phyloP scores from a whole-genome alignment of 30 jellyfish, hydroid and myxozoan species.

The Chrysaora quinquecirrha region DNA sequence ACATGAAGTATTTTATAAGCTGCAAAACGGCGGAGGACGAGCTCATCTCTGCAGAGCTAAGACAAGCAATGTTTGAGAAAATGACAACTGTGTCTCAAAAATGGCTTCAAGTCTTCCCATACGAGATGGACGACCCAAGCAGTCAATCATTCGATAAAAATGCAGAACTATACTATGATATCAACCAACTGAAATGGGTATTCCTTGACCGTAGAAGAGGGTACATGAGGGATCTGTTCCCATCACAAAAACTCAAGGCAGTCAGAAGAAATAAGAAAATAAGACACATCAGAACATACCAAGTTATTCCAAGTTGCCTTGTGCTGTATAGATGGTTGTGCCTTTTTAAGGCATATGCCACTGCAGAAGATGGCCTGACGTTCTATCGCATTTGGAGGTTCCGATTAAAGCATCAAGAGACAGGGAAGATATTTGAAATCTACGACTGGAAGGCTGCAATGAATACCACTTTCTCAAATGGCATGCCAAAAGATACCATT shows the following conservation, averaged over 20 bases:
- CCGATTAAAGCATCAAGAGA: constrained; percentile 83
- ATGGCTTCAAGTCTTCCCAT: constrained; percentile 91
- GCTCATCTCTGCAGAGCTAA: constrained; percentile 52
- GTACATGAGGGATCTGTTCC: constrained; percentile 74
- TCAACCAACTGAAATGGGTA: constrained; percentile 81
- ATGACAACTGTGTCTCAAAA: constrained; percentile 76
- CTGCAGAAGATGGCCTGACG: constrained; percentile 97
- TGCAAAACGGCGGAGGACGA: constrained; percentile 93
- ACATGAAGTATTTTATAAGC: constrained; percentile 94
- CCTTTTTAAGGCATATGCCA: constrained; percentile 75
- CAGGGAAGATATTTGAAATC: constrained; percentile 94
- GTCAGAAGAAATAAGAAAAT: constrained; percentile 50
- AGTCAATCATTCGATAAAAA: constrained; percentile 70
- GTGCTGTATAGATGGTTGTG: constrained; percentile 96
- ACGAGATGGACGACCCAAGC: constrained; percentile 82
- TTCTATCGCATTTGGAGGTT: constrained; percentile 97
- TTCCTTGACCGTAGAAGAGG: constrained; percentile 96
- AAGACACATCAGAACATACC: constrained; percentile 94
- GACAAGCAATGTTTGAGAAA: constrained; percentile 80
- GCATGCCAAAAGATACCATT: constrained; percentile 67
- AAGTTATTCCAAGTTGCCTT: constrained; percentile 97
- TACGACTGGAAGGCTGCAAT: constrained; percentile 99
- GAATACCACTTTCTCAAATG: constrained; percentile 90
- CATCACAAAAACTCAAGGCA: constrained; percentile 47
- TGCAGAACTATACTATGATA: constrained; percentile 86